Evolutionary conservation across 2,113 vertebrate species (phyloP).

Genomic region (Ramphastos sulfuratus): DNA sequence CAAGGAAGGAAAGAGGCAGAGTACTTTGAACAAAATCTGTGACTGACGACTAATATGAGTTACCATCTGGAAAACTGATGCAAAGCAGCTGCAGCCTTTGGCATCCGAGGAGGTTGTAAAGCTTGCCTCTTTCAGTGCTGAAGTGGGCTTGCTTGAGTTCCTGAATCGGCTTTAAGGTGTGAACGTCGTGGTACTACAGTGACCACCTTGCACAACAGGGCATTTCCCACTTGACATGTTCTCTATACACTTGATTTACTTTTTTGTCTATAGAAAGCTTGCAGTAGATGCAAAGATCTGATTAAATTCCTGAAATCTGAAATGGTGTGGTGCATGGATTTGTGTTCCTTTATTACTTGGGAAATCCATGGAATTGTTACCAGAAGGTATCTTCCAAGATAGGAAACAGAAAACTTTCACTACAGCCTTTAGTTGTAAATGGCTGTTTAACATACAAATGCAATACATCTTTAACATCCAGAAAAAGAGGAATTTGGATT

Average conservation of each 20-base stretch:
- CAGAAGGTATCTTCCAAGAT: background rate
- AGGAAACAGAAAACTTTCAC: background rate
- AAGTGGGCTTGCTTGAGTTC: background rate
- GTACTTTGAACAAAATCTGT: conserved; percentile 18
- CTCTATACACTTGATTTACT: background rate
- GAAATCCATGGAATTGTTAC: fast-evolving
- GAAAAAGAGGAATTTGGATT: background rate
- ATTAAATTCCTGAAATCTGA: background rate
- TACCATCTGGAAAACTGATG: conserved; percentile 51
- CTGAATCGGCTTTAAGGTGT: background rate
- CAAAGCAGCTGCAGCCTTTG: conserved; percentile 54
- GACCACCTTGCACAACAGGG: fast-evolving
- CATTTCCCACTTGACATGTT: background rate
- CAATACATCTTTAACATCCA: background rate
- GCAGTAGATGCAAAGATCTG: background rate
- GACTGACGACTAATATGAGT: conserved; percentile 35
- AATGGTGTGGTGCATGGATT: background rate
- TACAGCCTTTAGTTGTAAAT: background rate
- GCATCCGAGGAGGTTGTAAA: background rate
- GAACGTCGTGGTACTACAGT: background rate
- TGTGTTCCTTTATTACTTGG: background rate
- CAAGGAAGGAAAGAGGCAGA: background rate
- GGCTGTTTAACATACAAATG: background rate
- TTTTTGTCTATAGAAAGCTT: background rate
- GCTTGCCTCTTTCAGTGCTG: background rate